These are phyloP conservation scores for Nestor notabilis DNA, from an alignment of 2,113 vertebrate species.

Conservation along the genomic window DNA sequence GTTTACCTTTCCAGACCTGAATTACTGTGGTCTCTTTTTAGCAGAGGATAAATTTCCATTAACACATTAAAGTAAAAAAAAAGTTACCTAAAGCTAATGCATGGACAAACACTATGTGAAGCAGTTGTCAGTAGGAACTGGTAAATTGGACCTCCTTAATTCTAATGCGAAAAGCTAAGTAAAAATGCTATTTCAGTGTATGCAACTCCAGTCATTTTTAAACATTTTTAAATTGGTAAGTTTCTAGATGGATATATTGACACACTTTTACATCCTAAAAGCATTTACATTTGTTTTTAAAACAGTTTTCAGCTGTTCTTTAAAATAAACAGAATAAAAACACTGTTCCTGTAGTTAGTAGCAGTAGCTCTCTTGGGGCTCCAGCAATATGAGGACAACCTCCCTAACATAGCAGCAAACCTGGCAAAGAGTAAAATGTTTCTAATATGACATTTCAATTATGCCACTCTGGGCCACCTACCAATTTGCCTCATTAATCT, in stretches of 20 bases:
- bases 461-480: background rate
- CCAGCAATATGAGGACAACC: background rate
- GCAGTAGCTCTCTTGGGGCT: background rate
- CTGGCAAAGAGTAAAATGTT: background rate
- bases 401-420: background rate
- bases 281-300: background rate
- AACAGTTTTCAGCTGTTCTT: background rate
- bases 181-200: background rate
- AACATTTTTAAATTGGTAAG: background rate
- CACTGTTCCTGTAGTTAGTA: background rate
- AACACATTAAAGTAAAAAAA: background rate
- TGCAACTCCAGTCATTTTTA: background rate
- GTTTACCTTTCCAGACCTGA: conserved; percentile 6
- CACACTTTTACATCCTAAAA: background rate
- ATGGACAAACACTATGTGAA: background rate
- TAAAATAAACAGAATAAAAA: background rate
- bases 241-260: background rate
- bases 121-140: background rate
- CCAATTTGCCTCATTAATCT: background rate
- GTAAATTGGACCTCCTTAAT: background rate
- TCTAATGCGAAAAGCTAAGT: background rate
- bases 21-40: background rate
- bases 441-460: background rate
- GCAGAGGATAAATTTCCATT: background rate
- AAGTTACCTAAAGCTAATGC: background rate